Evolutionary conservation across 2,888 invertebrate genomes (phyloP), one percentile per base, ranked within the genome.

Genomic region (Allophyes oxyacanthae): DNA sequence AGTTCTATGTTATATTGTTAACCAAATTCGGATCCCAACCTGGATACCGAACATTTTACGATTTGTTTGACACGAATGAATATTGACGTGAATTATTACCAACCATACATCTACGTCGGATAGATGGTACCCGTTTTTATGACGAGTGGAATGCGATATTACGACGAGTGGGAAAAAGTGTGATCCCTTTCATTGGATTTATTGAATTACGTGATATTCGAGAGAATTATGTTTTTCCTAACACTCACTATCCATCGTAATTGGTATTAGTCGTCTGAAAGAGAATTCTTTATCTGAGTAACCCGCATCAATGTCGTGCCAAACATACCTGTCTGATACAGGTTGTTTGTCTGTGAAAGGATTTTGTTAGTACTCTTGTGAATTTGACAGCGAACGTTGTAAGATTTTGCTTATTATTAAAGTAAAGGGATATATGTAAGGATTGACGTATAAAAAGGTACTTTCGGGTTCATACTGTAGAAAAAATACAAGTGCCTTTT

Each of bases 51-150:
- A 82, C 82, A 79, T 85, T 87, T 87, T 82, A 87, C 86, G 86
- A 87, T 89, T 87, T 85, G 86, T 86, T 84, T 86, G 88, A 88
- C 84, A 80, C 77, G 81, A 79, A 87, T 86, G 84, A 86, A 88
- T 86, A 85, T 83, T 78, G 85, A 83, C 84, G 77, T 88, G 84
- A 89, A 81, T 84, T 88, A 89, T 88, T 83, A 77, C 80, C 71
- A 41, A 52, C 78, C 84, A 82, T 86, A 85, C 81, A 81, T 88
- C 77, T 61, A 64, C 75, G 82, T 74, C 78, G 65, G 64, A 80
- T 81, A 75, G 81, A 84, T 81, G 79, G 83, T 77, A 77, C 75
- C 69, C 77, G 78, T 84, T 88, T 88, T 88, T 88, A 86, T 88
- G 86, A 87, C 80, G 79, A 84, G 79, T 77, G 72, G 77, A 84